Percentiles rank a stretch among this genome's conserved stretches.
Evolutionary conservation across 2,113 vertebrate species (phyloP).

Genomic region (Nyctereutes procyonoides): DNA sequence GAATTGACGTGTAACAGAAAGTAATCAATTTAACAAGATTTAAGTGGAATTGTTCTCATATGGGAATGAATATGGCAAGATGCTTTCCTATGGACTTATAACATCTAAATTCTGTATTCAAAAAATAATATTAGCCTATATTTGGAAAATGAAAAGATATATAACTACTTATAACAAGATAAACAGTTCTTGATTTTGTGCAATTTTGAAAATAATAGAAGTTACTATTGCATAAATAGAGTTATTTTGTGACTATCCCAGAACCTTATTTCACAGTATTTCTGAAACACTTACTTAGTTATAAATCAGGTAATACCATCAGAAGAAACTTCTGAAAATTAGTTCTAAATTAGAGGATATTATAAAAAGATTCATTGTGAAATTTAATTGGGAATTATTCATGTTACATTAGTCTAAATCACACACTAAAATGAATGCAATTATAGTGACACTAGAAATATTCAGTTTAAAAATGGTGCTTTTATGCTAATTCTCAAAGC

Average conservation of each 20-base stretch:
- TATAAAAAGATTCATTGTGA: not conserved
- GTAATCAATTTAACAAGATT: not conserved
- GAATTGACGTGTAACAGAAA: not conserved
- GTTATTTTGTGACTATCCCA: not conserved
- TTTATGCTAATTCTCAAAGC: not conserved
- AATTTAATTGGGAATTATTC: constrained; percentile 26
- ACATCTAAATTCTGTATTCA: not conserved
- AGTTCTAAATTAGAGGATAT: not conserved
- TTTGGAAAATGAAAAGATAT: not conserved
- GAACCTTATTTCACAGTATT: not conserved
- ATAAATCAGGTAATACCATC: not conserved
- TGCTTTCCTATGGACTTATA: not conserved
- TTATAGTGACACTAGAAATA: constrained; percentile 10
- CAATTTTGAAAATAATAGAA: not conserved
- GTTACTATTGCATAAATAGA: not conserved
- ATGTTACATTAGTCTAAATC: not conserved
- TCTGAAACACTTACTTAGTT: not conserved
- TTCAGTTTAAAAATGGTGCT: not conserved
- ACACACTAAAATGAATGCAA: constrained; percentile 34
- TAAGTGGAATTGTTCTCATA: not conserved
- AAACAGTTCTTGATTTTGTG: not conserved
- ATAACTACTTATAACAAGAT: not conserved
- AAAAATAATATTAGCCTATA: not conserved
- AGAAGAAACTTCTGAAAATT: constrained; percentile 21
- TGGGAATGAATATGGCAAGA: not conserved